Evolutionary conservation across 92 coral and sea anemone species (phyloP).

Genomic region (Phenganax marumi): DNA sequence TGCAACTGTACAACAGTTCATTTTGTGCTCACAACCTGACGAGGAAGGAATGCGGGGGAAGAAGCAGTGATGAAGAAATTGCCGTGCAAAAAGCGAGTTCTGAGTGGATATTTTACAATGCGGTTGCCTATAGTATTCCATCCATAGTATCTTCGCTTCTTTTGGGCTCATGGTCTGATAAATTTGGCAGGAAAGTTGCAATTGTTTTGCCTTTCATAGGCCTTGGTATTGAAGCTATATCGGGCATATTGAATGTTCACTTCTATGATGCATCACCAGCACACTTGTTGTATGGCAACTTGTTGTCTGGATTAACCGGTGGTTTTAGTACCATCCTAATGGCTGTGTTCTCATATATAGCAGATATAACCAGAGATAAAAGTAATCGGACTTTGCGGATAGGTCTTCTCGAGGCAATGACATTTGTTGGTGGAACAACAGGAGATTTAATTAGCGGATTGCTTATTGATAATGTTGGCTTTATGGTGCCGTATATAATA

Average conservation of each 20-base stretch:
- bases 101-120: conserved; percentile 78
- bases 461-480: conserved; percentile 67
- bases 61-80: conserved; percentile 37
- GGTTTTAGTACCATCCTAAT: conserved; percentile 75
- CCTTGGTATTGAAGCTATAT: conserved; percentile 60
- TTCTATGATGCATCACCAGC: conserved; percentile 65
- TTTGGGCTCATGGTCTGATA: conserved; percentile 92
- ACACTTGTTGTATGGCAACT: conserved; percentile 69
- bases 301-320: conserved; percentile 75
- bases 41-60: not conserved
- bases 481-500: conserved; percentile 75
- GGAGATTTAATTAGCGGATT: conserved; percentile 78
- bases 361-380: conserved; percentile 78
- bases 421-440: conserved; percentile 73
- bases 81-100: conserved; percentile 71
- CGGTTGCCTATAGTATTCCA: conserved; percentile 65
- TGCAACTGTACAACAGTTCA: conserved; percentile 57
- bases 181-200: conserved; percentile 75
- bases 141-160: conserved; percentile 71
- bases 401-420: conserved; percentile 85
- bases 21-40: conserved; percentile 68
- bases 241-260: conserved; percentile 64
- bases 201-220: conserved; percentile 77
- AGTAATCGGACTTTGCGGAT: conserved; percentile 71
- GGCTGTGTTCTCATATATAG: conserved; percentile 81